Percentiles rank a stretch among this genome's conserved stretches.
These are phyloP conservation scores for Mesembrinibis cayennensis DNA, from an alignment of 2,113 vertebrate species.

Conservation along the genomic window DNA sequence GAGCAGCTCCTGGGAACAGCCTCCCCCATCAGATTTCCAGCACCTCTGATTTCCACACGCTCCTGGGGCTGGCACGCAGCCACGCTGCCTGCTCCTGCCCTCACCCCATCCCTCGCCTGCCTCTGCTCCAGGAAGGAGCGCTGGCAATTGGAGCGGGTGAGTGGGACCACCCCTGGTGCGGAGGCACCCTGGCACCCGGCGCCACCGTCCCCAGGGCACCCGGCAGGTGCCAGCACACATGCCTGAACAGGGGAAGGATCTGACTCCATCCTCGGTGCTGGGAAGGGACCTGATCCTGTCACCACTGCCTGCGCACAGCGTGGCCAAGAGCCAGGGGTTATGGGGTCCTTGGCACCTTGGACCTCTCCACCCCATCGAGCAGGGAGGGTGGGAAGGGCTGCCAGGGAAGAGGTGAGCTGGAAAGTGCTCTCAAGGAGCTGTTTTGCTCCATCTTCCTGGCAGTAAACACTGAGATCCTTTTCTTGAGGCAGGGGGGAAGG, in stretches of 20 bases:
- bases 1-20: background rate
- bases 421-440: background rate
- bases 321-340: background rate
- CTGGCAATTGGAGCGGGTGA: background rate
- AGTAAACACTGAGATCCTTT: constrained; percentile 6
- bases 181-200: background rate
- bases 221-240: background rate
- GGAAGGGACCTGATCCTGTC: background rate
- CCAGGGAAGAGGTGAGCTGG: background rate
- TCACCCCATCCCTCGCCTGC: background rate
- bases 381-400: background rate
- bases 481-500: background rate
- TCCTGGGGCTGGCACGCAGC: fast-evolving
- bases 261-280: fast-evolving
- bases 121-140: background rate
- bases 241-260: background rate
- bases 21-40: background rate
- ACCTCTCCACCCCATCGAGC: fast-evolving
- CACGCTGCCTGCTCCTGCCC: background rate
- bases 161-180: fast-evolving
- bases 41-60: fast-evolving
- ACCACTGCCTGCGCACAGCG: fast-evolving
- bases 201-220: background rate
- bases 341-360: fast-evolving
- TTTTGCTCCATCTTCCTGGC: background rate